phyloP scores from a whole-genome alignment of 2,797 vertebrate species.

The Pipistrellus kuhlii region DNA sequence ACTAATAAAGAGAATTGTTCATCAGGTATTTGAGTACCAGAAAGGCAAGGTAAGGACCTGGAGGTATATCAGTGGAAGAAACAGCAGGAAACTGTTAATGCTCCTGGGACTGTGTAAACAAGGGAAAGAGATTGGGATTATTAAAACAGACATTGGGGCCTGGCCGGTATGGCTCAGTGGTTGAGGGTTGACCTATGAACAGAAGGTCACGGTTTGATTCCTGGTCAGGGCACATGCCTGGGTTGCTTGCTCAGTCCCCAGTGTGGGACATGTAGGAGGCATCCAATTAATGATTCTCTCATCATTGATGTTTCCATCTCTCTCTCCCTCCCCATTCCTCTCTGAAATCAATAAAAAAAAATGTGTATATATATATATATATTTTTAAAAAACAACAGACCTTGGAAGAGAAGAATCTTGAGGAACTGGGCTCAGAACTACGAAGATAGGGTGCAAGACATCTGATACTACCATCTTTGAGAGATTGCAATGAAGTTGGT shows the following conservation, averaged over 20 bases:
- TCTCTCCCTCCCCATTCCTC: no score
- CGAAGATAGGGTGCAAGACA: neutral
- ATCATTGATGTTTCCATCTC: no score
- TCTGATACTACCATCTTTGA: neutral
- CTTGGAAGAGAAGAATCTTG: neutral
- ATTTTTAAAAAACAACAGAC: neutral
- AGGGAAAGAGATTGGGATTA: neutral
- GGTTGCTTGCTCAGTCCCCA: no score
- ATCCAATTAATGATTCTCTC: no score
- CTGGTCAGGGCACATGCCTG: no score
- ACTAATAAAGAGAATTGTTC: constrained; percentile 15
- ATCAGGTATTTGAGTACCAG: constrained; percentile 5
- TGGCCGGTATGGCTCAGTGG: no score
- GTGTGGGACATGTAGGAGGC: no score
- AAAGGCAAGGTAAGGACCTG: constrained; percentile 19
- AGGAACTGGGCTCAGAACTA: neutral
- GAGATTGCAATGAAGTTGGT: neutral
- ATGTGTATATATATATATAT: no score
- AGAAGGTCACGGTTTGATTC: no score
- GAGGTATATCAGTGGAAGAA: neutral
- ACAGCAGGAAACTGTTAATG: neutral
- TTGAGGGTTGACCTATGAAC: no score
- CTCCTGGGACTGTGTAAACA: neutral
- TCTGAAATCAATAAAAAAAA: no score
- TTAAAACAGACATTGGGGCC: neutral